Percentiles rank a stretch among this genome's conserved stretches.
These are phyloP conservation scores for Xyrichtys novacula DNA, from an alignment of 2,797 vertebrate genomes.

Conservation along the genomic window DNA sequence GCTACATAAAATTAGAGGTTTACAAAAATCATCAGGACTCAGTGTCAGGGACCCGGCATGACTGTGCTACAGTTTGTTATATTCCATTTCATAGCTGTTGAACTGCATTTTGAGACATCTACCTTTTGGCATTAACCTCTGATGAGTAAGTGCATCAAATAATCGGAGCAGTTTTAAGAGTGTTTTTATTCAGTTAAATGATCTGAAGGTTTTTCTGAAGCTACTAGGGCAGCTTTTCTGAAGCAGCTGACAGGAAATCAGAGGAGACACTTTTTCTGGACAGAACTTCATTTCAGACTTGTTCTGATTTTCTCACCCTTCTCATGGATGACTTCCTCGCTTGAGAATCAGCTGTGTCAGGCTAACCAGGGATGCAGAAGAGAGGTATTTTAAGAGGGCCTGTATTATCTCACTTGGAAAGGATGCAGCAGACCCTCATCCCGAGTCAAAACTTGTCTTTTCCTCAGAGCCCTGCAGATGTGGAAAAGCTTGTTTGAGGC, in stretches of 20 bases:
- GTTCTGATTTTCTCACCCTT: background rate
- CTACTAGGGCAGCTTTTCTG: slow-evolving; percentile 18
- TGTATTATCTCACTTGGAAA: slow-evolving; percentile 71
- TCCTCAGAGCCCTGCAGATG: slow-evolving; percentile 45
- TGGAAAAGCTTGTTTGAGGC: slow-evolving; percentile 53
- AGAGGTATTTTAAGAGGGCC: slow-evolving; percentile 55
- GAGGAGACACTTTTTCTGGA: slow-evolving; percentile 27
- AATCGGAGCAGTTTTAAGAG: no score
- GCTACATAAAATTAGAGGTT: no score
- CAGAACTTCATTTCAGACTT: slow-evolving; percentile 22
- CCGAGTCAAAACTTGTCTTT: slow-evolving; percentile 71
- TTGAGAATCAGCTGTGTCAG: slow-evolving; percentile 11
- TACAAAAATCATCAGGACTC: background rate
- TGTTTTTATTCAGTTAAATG: no score
- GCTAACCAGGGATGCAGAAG: slow-evolving; percentile 30
- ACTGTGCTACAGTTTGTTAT: background rate
- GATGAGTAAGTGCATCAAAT: no score
- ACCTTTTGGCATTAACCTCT: no score
- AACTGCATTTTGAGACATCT: no score
- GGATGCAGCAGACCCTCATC: slow-evolving; percentile 61
- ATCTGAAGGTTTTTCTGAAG: no score
- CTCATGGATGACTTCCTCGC: slow-evolving; percentile 23
- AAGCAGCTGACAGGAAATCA: slow-evolving; percentile 37
- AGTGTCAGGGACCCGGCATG: background rate
- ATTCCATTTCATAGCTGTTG: background rate